phyloP scores from a whole-genome alignment of 2,888 invertebrate genomes.

The Apoderus coryli region DNA sequence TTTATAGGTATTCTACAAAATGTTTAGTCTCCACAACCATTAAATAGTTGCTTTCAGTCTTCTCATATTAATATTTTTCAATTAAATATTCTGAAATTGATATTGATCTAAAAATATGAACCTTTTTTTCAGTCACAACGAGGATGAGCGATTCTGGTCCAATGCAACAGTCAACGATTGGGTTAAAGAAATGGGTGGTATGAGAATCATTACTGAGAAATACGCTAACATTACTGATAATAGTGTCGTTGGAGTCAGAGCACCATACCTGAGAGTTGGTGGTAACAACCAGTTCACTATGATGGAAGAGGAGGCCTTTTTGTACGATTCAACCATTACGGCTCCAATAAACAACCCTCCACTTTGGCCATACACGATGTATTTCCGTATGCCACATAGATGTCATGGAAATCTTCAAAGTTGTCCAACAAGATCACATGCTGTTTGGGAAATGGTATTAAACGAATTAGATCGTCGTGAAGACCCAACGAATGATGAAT shows the following conservation, averaged over 20 bases:
- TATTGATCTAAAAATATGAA: no score
- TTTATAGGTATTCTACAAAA: no score
- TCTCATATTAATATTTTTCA: no score
- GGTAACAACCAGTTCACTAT: conserved; percentile 94
- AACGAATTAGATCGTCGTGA: conserved; percentile 86
- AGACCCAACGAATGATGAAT: conserved; percentile 79
- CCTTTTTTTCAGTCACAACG: conserved; percentile 57
- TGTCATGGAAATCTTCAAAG: conserved; percentile 87
- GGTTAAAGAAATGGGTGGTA: conserved; percentile 92
- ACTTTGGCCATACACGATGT: conserved; percentile 97
- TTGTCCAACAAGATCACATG: conserved; percentile 83
- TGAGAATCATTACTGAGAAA: conserved; percentile 81
- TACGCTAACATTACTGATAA: conserved; percentile 82
- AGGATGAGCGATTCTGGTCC: conserved; percentile 86
- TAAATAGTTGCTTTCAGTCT: no score
- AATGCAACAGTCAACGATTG: conserved; percentile 84
- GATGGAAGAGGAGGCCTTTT: conserved; percentile 93
- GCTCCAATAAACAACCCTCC: conserved; percentile 83
- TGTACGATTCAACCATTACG: conserved; percentile 91
- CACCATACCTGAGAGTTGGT: conserved; percentile 80
- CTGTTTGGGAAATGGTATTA: conserved; percentile 94
- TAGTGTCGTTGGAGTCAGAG: conserved; percentile 80
- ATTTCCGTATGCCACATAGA: conserved; percentile 90
- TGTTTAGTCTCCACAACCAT: no score
- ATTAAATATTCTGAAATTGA: conserved; percentile 1